Evolutionary conservation across 1,140 invertebrate genomes (phyloP), one percentile per base, ranked within the genome.

Genomic region (Subanguina moxae): DNA sequence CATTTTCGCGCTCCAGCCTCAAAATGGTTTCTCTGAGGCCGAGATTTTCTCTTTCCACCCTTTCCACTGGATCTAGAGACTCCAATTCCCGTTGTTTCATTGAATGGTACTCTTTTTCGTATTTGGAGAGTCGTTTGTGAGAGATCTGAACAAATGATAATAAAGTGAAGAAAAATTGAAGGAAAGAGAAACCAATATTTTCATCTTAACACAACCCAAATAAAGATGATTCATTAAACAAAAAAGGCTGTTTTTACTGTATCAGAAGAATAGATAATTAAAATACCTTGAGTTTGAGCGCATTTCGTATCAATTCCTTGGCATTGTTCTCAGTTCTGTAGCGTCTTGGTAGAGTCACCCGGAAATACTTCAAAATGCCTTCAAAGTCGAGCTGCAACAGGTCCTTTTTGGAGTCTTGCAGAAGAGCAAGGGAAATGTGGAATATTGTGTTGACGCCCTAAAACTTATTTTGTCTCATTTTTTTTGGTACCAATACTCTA

Each of bases 301-400:
- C 93, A 57, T 90, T 86, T 83, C 91, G 90, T 84, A 98, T 90
- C 9, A 98, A 87, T 64, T 91, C 88, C 57, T 89, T 88, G 0
- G 93, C 91, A 1, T 89, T 87, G 76, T 93, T 90, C 83, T 96
- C 91, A 27, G 89, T 90, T 56, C 93, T 88, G 82, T 93, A 97
- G 80, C 92, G 93, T 84, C 97, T 96, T 15, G 95, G 95, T 65
- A 98, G 85, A 17, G 91, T 90, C 1, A 99, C 94, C 62, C 94
- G 88, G 82, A 92, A 94, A 84, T 91, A 91, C 82, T 92, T 92
- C 1, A 94, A 83, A 83, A 90, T 90, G 83, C 88, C 92, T 85
- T 99, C 96, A 84, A 98, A 99, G 85, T 99, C 95, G 57, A 94
- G 86, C 65, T 90, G 88, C 30, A 98, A 84, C n/a, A 99, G 85